Evolutionary conservation across 2,113 vertebrate genomes (phyloP), one percentile per base, ranked within the genome.

Genomic region (Tamias sibiricus): DNA sequence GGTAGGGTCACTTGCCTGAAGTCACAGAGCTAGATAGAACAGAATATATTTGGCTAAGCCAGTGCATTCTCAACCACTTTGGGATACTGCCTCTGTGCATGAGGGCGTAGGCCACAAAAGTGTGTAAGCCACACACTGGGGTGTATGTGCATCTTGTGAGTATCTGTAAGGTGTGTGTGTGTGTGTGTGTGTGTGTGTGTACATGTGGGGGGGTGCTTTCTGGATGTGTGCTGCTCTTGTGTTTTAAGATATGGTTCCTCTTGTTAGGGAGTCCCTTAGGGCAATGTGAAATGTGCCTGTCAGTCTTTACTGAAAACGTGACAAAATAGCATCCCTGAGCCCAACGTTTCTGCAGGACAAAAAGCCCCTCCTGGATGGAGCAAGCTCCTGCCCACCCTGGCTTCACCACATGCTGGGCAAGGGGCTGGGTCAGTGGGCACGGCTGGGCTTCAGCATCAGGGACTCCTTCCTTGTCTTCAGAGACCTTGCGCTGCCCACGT

Each of bases 271-370:
- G 20, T 10, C 13, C 16, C 40, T 74, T 80, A 32, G 26, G 42
- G 26, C 17, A 92, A 24, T 11, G 19, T 35, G 32, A 80, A 91
- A 20, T 35, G 4, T 1, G n/a, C n/a, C 37, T 92, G 80, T 87
- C n/a, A 83, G n/a, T 87, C n/a, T 96, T 90, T 68, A 42, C 40
- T 69, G 62, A 81, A 95, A 85, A 87, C 19, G 9, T 47, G 91
- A 69, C 32, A 75, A 79, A 83, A 47, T 16, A 62, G 28, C 4
- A 2, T 62, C 37, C 52, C 69, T 69, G 82, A 82, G n/a, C 22
- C 59, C 37, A 42, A 16, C 52, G 54, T n/a, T 54, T 49, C 24
- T 91, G 47, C 16, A 8, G 11, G 57, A 44, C 4, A 17, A 66
- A 82, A 35, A 93, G 42, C 5, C 9, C 2, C 8, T 62, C 14